Conservation (phyloP, 2,113 vertebrate species). For the Rhinogobius similis region DNA sequence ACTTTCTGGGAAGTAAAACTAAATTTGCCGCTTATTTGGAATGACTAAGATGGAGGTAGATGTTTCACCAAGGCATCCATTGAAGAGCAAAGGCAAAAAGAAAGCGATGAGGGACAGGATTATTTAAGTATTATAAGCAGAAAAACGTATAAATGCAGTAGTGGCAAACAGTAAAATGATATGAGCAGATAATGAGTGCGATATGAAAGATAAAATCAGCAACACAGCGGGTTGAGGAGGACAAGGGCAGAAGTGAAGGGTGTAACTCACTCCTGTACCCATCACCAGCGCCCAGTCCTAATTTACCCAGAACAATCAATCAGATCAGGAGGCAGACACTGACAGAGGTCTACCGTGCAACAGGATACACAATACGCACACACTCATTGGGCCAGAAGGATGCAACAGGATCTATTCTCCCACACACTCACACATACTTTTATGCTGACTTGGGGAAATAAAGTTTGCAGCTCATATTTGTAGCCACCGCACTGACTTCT, state of each 20-base stretch:
- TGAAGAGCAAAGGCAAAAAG: background rate
- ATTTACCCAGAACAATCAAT: slow-evolving; percentile 84
- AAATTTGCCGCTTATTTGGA: background rate
- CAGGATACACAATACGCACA: slow-evolving; percentile 69
- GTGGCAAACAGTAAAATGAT: background rate
- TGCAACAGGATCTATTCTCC: slow-evolving; percentile 76
- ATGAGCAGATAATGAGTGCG: slow-evolving; percentile 14
- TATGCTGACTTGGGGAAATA: slow-evolving; percentile 74
- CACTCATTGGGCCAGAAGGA: slow-evolving; percentile 48
- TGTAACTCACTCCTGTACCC: slow-evolving; percentile 78
- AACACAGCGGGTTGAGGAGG: slow-evolving; percentile 52
- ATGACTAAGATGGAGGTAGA: background rate
- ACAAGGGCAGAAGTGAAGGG: slow-evolving; percentile 72
- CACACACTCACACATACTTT: slow-evolving; percentile 65
- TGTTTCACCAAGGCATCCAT: no score
- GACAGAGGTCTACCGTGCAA: slow-evolving; percentile 77
- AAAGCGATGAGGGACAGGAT: background rate
- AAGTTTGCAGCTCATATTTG: slow-evolving; percentile 75
- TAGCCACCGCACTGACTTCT: slow-evolving; percentile 75
- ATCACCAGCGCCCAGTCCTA: slow-evolving; percentile 74
- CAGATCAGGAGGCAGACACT: slow-evolving; percentile 79
- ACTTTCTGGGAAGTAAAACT: no score
- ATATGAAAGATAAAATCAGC: slow-evolving; percentile 43
- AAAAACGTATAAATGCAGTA: background rate
- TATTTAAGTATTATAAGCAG: background rate